Conservation (phyloP, 2,888 invertebrate species). For the Hedya salicella region DNA sequence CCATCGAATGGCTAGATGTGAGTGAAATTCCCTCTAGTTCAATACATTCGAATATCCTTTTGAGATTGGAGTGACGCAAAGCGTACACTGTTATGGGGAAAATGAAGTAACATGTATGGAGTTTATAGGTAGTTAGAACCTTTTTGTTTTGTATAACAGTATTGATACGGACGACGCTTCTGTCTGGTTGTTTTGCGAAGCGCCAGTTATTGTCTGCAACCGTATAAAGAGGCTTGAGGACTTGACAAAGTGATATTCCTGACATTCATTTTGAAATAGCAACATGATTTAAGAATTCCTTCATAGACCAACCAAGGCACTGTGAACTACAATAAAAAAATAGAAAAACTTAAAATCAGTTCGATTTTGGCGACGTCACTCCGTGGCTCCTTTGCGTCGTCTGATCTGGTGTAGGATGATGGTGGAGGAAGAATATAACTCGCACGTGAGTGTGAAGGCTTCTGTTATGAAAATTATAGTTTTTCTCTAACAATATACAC, state of each 20-base stretch:
- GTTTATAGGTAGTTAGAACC: conserved; percentile 4
- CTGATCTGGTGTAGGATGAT: too few species aligned
- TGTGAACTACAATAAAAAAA: too few species aligned
- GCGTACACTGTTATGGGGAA: conserved; percentile 51
- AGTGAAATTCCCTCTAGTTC: conserved; percentile 74
- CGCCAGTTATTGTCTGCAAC: conserved; percentile 67
- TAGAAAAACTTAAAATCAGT: too few species aligned
- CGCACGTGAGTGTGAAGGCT: too few species aligned
- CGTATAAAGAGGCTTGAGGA: conserved; percentile 19
- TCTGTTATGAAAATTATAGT: too few species aligned
- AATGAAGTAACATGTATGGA: conserved; percentile 13
- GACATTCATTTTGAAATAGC: neutral
- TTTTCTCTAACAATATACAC: too few species aligned
- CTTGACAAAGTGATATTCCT: conserved; percentile 12
- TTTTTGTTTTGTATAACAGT: conserved; percentile 7
- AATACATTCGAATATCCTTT: conserved; percentile 80
- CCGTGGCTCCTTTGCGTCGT: too few species aligned
- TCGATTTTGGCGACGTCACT: too few species aligned
- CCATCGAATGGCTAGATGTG: conserved; percentile 62
- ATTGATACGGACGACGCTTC: conserved; percentile 73
- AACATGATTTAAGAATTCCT: neutral
- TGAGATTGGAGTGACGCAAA: conserved; percentile 79
- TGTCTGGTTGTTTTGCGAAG: conserved; percentile 70
- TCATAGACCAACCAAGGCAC: too few species aligned
- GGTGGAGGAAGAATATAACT: too few species aligned